These are phyloP conservation scores for Uloborus diversus DNA, from an alignment of 1,140 invertebrate genomes.

Conservation along the genomic window DNA sequence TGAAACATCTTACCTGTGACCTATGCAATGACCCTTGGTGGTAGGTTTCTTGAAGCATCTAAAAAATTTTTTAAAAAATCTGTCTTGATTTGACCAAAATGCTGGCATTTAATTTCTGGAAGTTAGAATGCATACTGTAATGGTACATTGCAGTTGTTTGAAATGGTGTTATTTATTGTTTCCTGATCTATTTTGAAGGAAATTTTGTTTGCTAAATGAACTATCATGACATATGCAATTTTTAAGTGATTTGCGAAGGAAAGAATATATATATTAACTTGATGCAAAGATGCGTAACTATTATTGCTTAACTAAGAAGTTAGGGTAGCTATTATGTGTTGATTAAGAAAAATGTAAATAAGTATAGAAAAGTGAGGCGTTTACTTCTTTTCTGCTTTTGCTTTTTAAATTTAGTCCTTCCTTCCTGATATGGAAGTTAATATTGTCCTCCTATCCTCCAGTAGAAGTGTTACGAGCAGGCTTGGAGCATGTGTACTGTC, in stretches of 20 bases:
- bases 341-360: slow-evolving; percentile 11
- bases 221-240: no score
- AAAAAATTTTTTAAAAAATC: no score
- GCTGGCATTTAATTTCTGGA: no score
- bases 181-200: not conserved
- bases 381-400: slow-evolving; percentile 11
- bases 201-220: not conserved
- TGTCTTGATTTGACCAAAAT: no score
- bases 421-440: not conserved
- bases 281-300: no score
- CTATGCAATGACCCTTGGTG: no score
- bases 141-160: not conserved
- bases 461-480: not conserved
- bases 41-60: no score
- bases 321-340: slow-evolving; percentile 12
- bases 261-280: no score
- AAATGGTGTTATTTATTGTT: not conserved
- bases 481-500: no score
- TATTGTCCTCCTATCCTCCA: not conserved
- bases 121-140: not conserved
- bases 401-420: not conserved
- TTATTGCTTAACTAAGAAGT: slow-evolving; percentile 10
- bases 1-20: no score
- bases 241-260: no score
- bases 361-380: slow-evolving; percentile 1